A percentile compares a stretch with the other conserved stretches of the same genome.
These are phyloP conservation scores for Acomys russatus DNA, from an alignment of 2,797 vertebrate genomes.

Conservation along the genomic window DNA sequence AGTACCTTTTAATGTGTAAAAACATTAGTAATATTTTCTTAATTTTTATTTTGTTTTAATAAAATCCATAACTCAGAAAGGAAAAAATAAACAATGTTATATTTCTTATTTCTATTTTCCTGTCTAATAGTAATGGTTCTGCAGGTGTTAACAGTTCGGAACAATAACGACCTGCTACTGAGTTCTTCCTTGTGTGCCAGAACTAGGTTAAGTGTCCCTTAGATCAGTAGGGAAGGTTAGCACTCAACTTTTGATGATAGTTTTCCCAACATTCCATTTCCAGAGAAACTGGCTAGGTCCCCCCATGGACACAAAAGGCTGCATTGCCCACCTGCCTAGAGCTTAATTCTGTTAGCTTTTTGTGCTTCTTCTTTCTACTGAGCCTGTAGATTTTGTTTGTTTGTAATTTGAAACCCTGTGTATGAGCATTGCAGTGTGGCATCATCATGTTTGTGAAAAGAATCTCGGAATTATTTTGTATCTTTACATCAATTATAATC, in stretches of 20 bases:
- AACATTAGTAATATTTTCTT: background rate
- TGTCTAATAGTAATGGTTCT: background rate
- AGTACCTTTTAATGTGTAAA: background rate
- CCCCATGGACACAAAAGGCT: background rate
- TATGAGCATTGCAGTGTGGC: background rate
- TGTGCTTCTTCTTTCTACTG: background rate
- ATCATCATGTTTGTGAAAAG: background rate
- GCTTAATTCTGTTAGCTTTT: background rate
- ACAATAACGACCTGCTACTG: background rate
- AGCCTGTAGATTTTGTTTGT: background rate
- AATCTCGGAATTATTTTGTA: background rate
- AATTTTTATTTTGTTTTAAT: conserved; percentile 11
- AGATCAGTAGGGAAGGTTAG: too few species aligned
- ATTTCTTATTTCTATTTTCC: background rate
- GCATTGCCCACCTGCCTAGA: background rate
- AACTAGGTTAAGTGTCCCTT: background rate
- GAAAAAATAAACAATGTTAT: background rate
- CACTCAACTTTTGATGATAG: background rate
- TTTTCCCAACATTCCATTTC: background rate
- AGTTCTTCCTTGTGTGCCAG: background rate
- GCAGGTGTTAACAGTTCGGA: background rate
- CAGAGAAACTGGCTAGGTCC: background rate
- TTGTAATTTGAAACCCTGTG: background rate
- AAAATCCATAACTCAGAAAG: background rate
- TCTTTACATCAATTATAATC: background rate